Evolutionary conservation across 1,140 invertebrate genomes (phyloP), one percentile per base, ranked within the genome.

Genomic region (Temnothorax curvispinosus): DNA sequence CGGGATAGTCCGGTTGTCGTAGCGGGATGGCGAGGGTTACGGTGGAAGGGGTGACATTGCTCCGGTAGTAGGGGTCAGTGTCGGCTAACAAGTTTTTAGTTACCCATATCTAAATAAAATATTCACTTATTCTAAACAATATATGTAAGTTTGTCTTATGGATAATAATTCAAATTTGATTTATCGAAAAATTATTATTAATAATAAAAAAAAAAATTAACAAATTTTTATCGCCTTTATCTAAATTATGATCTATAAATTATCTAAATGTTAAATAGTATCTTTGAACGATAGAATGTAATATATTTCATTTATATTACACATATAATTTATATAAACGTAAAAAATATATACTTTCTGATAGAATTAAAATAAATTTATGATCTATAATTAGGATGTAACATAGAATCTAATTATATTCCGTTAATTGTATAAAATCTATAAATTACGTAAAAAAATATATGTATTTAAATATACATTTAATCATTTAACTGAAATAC

Each of bases 1-100:
- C 27, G 18, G 65, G 38, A 58, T 72, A 74, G 65, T 72, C 27
- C 27, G 41, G 80, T 84, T 60, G 54, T 75, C 32, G 69, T 58
- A 60, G 54, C 15, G 47, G 35, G 13, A 35, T 44, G 54, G n/a
- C 9, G 52, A 60, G 54, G 54, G 3, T 27, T 21, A 41, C 9
- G 80, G 13, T 11, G 32, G 54, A 47, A 60, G 56, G 69, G 27
- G 58, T 62, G 62, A 74, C 47, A 41, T 71, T 81, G 47, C 32
- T 52, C 50, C 1, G 78, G 38, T 18, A 81, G 78, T 58, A 50
- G 38, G 64, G 9, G 8, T 71, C 80, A 84, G 80, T 75, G 41
- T 44, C 41, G 80, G 41, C 41, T 62, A 62, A 75, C 18, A 44
- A 74, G 21, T 13, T 47, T 58, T 47, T 62, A 62, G 54, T 84